Conservation (phyloP, 2,797 vertebrate genomes). For the Pterois miles region DNA sequence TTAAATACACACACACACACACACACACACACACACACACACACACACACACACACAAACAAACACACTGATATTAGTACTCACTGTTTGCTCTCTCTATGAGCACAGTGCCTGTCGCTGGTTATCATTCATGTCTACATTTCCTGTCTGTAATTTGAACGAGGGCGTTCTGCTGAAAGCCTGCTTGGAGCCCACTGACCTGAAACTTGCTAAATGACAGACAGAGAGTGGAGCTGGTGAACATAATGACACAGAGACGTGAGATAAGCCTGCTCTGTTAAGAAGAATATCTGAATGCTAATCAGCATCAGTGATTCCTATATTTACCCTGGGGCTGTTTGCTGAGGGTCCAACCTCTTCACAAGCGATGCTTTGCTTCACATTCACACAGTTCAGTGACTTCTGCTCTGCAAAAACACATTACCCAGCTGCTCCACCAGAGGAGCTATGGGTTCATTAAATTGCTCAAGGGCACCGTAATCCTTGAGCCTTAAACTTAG, state of each 20-base stretch:
- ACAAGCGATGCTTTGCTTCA: neutral
- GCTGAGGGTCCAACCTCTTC: conserved; percentile 31
- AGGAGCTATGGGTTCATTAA: conserved; percentile 39
- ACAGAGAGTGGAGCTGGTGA: conserved; percentile 41
- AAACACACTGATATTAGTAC: conserved; percentile 12
- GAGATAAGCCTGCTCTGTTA: conserved; percentile 57
- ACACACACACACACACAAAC: neutral
- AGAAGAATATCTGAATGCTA: conserved; percentile 57
- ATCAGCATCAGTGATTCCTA: conserved; percentile 55
- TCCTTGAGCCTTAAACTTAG: neutral
- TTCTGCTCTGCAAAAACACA: conserved; percentile 21
- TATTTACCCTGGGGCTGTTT: conserved; percentile 59
- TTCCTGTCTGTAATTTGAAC: conserved; percentile 64
- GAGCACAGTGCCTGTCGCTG: conserved; percentile 29
- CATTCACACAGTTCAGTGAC: conserved; percentile 21
- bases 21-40: neutral
- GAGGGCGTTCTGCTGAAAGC: conserved; percentile 52
- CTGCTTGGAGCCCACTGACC: conserved; percentile 66
- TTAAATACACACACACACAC: conserved; percentile 10
- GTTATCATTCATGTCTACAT: conserved; percentile 69
- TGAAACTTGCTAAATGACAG: conserved; percentile 72
- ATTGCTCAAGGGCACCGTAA: neutral
- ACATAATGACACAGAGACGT: conserved; percentile 56
- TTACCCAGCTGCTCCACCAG: conserved; percentile 32
- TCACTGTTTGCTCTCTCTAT: conserved; percentile 38